phyloP scores from a whole-genome alignment of 2,113 vertebrate genomes.

The Poeciliopsis turrubarensis region DNA sequence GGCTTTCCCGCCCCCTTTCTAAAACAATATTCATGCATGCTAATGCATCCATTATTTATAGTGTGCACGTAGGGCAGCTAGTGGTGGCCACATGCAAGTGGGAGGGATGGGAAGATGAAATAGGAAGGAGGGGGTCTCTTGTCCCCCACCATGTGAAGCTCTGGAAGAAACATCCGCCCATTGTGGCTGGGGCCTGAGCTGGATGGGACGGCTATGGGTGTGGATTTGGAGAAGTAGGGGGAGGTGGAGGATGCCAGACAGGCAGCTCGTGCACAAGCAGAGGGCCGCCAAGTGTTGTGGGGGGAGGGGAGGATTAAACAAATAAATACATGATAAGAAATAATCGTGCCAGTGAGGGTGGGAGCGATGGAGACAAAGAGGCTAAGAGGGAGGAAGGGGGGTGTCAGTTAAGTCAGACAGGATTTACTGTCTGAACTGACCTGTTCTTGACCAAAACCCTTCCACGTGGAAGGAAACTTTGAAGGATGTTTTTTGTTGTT shows the following conservation, averaged over 20 bases:
- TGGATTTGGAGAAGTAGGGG: constrained; percentile 59
- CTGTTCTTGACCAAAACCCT: constrained; percentile 46
- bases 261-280: constrained; percentile 70
- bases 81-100: constrained; percentile 73
- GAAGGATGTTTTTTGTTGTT: constrained; percentile 3
- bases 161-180: constrained; percentile 71
- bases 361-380: constrained; percentile 79
- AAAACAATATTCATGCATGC: constrained; percentile 83
- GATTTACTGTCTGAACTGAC: constrained; percentile 75
- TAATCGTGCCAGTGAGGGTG: constrained; percentile 75
- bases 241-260: constrained; percentile 70
- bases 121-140: constrained; percentile 53
- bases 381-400: constrained; percentile 67
- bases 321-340: constrained; percentile 87
- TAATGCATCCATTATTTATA: constrained; percentile 86
- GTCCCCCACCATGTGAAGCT: constrained; percentile 66
- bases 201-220: constrained; percentile 61
- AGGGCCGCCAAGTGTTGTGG: constrained; percentile 72
- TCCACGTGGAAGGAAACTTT: constrained; percentile 36
- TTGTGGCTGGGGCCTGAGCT: constrained; percentile 65
- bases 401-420: constrained; percentile 67
- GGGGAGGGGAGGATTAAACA: constrained; percentile 83
- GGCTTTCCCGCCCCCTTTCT: constrained; percentile 64
- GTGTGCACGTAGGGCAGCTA: constrained; percentile 71
- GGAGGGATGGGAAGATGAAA: constrained; percentile 66